Conservation (phyloP, 2,113 vertebrate genomes). For the Solea senegalensis region DNA sequence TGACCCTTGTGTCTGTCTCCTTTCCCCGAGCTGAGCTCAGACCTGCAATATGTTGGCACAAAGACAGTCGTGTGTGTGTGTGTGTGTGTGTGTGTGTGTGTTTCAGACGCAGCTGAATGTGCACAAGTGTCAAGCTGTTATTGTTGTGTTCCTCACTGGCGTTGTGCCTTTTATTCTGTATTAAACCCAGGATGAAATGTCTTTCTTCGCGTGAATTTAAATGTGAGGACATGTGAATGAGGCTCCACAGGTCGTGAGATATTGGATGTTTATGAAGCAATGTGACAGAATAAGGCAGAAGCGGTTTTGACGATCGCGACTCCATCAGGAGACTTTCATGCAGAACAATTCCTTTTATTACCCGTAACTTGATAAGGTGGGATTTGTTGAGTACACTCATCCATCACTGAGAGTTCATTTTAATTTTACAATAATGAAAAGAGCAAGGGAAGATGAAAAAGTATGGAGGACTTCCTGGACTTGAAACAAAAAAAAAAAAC, state of each 20-base stretch:
- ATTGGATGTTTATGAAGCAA: neutral
- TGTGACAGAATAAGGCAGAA: neutral
- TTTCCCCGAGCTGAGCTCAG: conserved; percentile 40
- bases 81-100: neutral
- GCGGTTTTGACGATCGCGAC: conserved; percentile 5
- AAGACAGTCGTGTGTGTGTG: conserved; percentile 17
- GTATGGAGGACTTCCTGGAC: conserved; percentile 39
- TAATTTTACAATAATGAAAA: conserved; percentile 60
- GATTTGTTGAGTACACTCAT: conserved; percentile 36
- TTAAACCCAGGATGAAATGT: neutral
- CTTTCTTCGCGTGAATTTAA: neutral
- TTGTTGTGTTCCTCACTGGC: conserved; percentile 11
- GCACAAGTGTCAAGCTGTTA: conserved; percentile 2
- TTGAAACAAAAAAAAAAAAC: neutral
- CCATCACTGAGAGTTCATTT: conserved; percentile 4
- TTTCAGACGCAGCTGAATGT: conserved; percentile 4
- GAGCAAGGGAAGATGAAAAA: conserved; percentile 53
- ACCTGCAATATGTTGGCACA: conserved; percentile 59
- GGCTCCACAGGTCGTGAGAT: neutral
- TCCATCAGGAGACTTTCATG: conserved; percentile 51
- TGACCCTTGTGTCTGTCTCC: conserved; percentile 58
- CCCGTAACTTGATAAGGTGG: conserved; percentile 48
- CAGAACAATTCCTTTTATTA: conserved; percentile 46
- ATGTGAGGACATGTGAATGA: neutral
- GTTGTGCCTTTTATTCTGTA: neutral